Base-by-base conservation (phyloP, 2,888 invertebrate genomes). In the Poecilobothrus nobilitatus region DNA sequence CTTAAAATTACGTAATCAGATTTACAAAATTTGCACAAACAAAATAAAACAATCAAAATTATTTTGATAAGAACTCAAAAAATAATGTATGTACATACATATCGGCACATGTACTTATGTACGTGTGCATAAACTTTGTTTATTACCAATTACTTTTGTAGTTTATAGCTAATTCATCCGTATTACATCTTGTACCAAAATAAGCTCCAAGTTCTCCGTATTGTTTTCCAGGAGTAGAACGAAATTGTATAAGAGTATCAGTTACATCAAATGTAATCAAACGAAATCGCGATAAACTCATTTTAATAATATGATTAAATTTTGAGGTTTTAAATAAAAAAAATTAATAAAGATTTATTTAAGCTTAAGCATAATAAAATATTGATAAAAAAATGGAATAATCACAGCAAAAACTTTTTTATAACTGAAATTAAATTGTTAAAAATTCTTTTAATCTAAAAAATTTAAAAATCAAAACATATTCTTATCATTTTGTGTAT, bases 221-320 rank as follows among this genome's bases (percentile, higher is more conserved):
- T 77, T 90, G 88, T 73, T 88, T 84, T 74, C 89, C 91, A n/a
- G 90, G 89, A 67, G 88, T 84, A 15, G 85, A 82, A 66, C 86
- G 85, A 76, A 92, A 90, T 75, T 88, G 86, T 53, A 95, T 80
- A 64, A 95, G 81, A 0, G 95, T 96, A 74, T 92, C 92, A 18
- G 93, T 95, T 68, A 91, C 90, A 81, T 95, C 95, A 79, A 95
- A 94, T 15, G 95, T 95, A 67, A 95, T 85, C 74, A 92, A 73
- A 63, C 81, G 78, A 70, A 81, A 79, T 67, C 79, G 78, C 66
- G 76, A 76, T 63, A 81, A 74, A 72, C 78, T 77, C 76, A 78
- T 78, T 75, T 70, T 74, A 63, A 27, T 18, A 20, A 10, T 63
- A 67, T 22, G 18, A n/a, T n/a, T 18, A 18, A 7, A 61, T n/a